These are phyloP conservation scores for Elmis aenea DNA, from an alignment of 2,888 invertebrate genomes.

Conservation along the genomic window DNA sequence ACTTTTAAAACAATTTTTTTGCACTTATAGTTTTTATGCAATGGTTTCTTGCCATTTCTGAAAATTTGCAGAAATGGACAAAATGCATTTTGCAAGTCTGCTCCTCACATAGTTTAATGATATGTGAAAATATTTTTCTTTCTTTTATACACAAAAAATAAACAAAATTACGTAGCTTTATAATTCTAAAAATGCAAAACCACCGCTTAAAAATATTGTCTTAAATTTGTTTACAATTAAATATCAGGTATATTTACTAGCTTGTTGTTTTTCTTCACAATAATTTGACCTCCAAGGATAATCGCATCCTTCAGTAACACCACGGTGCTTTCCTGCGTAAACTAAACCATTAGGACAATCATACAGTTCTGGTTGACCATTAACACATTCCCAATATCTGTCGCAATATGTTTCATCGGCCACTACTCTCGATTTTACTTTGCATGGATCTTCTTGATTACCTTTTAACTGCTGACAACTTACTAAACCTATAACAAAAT, in stretches of 20 bases:
- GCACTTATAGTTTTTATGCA: too few species aligned
- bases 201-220: too few species aligned
- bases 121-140: too few species aligned
- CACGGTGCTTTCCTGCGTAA: slow-evolving; percentile 82
- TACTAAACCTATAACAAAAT: slow-evolving; percentile 28
- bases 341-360: slow-evolving; percentile 89
- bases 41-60: too few species aligned
- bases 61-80: too few species aligned
- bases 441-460: slow-evolving; percentile 73
- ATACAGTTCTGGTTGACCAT: slow-evolving; percentile 75
- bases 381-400: slow-evolving; percentile 82
- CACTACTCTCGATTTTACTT: slow-evolving; percentile 69
- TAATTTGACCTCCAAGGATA: slow-evolving; percentile 87
- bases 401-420: slow-evolving; percentile 78
- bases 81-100: too few species aligned
- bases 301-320: slow-evolving; percentile 85
- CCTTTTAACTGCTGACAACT: slow-evolving; percentile 37
- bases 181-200: too few species aligned
- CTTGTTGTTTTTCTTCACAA: slow-evolving; percentile 76
- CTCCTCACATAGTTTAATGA: too few species aligned
- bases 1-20: too few species aligned
- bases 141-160: too few species aligned
- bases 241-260: slow-evolving; percentile 61
- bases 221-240: too few species aligned
- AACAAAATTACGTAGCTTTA: too few species aligned